Evolutionary conservation across 2,113 vertebrate genomes (phyloP).

Genomic region (Oncorhynchus clarkii): DNA sequence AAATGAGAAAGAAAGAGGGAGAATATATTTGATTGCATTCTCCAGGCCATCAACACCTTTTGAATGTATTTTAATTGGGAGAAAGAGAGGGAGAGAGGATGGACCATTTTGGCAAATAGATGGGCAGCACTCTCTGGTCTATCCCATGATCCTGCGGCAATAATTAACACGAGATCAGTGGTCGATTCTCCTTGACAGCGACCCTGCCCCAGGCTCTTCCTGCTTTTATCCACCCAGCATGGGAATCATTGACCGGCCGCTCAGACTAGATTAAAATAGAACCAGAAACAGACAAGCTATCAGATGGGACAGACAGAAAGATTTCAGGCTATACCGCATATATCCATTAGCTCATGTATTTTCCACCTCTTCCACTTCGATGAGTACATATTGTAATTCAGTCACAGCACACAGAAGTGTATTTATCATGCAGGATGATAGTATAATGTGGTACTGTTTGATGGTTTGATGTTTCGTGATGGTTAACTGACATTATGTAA

Average conservation of each 20-base stretch:
- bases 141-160: constrained; percentile 38
- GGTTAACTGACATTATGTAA: too few species aligned
- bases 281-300: constrained; percentile 30
- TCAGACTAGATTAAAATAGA: constrained; percentile 45
- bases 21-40: neutral
- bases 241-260: constrained; percentile 61
- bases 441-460: too few species aligned
- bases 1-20: constrained; percentile 1
- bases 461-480: too few species aligned
- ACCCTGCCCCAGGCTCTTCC: constrained; percentile 69
- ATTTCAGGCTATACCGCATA: neutral
- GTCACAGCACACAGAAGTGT: neutral
- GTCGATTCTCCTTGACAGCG: constrained; percentile 71
- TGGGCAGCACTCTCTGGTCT: neutral
- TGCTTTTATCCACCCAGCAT: constrained; percentile 59
- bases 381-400: neutral
- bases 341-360: neutral
- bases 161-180: constrained; percentile 65
- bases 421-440: neutral
- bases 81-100: neutral
- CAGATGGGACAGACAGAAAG: too few species aligned
- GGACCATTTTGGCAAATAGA: neutral
- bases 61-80: neutral
- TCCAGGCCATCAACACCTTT: too few species aligned
- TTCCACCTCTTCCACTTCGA: neutral